Evolutionary conservation across 2,888 invertebrate species (phyloP).

Genomic region (Falcaria lacertinaria): DNA sequence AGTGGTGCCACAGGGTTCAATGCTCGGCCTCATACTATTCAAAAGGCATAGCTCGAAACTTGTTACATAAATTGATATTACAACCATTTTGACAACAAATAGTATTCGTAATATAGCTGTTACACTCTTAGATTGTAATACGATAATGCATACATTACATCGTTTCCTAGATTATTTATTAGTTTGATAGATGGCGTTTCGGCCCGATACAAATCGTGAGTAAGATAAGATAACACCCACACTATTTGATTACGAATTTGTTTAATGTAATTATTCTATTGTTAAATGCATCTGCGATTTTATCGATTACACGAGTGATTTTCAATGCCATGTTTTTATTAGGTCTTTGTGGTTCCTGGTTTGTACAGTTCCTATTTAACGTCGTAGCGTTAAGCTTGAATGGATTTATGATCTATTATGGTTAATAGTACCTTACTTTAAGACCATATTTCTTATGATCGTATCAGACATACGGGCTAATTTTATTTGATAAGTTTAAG

Average conservation of each 20-base stretch:
- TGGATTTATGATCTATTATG: no score
- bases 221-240: conserved; percentile 12
- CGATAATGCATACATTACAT: not conserved
- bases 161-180: not conserved
- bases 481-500: no score
- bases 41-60: not conserved
- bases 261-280: conserved; percentile 19
- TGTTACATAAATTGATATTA: not conserved
- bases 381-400: not conserved
- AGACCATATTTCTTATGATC: no score
- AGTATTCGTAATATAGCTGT: not conserved
- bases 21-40: not conserved
- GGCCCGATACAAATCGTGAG: conserved; percentile 14
- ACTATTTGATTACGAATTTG: conserved; percentile 14
- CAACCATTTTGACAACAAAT: not conserved
- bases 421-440: no score
- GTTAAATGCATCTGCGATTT: conserved; percentile 9
- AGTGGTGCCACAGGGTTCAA: not conserved
- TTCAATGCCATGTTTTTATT: not conserved
- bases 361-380: not conserved
- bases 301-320: conserved; percentile 4
- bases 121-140: not conserved
- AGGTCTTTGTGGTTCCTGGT: not conserved
- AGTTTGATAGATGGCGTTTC: conserved; percentile 7
- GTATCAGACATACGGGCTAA: no score